Conservation (phyloP, 2,888 invertebrate genomes). For the Ennomos erosarius region DNA sequence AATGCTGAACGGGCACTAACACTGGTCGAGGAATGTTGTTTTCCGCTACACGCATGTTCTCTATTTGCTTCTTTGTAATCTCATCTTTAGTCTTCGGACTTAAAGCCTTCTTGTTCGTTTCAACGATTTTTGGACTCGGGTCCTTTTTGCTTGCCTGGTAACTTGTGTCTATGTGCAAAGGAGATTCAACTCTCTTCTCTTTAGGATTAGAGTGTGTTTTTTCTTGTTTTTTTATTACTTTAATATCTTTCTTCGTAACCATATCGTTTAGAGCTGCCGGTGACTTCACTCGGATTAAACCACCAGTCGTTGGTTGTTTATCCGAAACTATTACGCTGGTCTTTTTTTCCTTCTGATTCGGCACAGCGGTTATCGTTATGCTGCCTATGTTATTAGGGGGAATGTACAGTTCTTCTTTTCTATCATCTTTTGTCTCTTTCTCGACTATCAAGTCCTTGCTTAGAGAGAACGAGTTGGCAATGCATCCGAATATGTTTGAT, state of each 20-base stretch:
- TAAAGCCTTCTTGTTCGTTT: constrained; percentile 32
- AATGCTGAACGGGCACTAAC: constrained; percentile 70
- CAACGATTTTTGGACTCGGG: constrained; percentile 40
- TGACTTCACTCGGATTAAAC: constrained; percentile 72
- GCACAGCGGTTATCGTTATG: constrained; percentile 78
- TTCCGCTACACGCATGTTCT: constrained; percentile 67
- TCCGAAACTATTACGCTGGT: constrained; percentile 43
- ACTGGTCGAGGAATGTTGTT: constrained; percentile 74
- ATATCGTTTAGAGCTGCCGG: constrained; percentile 78
- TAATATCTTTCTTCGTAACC: constrained; percentile 59
- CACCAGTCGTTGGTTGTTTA: constrained; percentile 47
- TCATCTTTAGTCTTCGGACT: constrained; percentile 64
- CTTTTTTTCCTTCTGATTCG: constrained; percentile 58
- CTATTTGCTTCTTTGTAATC: constrained; percentile 68
- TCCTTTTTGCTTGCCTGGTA: constrained; percentile 52
- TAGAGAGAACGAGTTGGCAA: constrained; percentile 59
- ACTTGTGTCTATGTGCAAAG: constrained; percentile 69
- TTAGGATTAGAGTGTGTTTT: constrained; percentile 49
- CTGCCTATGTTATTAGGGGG: constrained; percentile 76
- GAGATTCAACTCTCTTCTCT: constrained; percentile 59
- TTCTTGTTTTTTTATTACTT: constrained; percentile 38
- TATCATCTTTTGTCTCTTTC: constrained; percentile 58
- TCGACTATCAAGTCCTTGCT: constrained; percentile 68
- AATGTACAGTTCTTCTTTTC: constrained; percentile 69
- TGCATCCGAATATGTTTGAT: constrained; percentile 52